These are phyloP conservation scores for Theodoxus fluviatilis DNA, from an alignment of 2,888 invertebrate species.

Conservation along the genomic window DNA sequence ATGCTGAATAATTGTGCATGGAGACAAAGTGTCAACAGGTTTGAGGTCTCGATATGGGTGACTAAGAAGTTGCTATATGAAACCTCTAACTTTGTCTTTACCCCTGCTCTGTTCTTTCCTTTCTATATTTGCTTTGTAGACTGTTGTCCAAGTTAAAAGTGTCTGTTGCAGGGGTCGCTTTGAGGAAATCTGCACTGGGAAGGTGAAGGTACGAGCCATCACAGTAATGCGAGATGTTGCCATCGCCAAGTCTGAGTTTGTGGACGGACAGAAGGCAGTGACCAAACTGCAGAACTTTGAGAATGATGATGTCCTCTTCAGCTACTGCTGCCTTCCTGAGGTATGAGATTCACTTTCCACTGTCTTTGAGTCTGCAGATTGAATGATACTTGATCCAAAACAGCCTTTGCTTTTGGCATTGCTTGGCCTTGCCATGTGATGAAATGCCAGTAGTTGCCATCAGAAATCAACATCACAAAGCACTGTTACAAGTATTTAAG, in stretches of 20 bases:
- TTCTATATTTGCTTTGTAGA: too few species aligned
- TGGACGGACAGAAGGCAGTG: conserved; percentile 74
- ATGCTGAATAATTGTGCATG: too few species aligned
- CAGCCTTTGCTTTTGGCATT: too few species aligned
- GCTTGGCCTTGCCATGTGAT: too few species aligned
- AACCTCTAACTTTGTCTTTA: not conserved
- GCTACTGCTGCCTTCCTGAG: conserved; percentile 73
- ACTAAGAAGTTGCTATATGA: not conserved
- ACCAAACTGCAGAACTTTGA: conserved; percentile 82
- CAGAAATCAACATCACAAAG: too few species aligned
- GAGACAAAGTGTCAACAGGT: too few species aligned
- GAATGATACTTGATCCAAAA: too few species aligned
- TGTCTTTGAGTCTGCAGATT: conserved; percentile 19
- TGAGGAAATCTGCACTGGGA: conserved; percentile 75
- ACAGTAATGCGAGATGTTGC: conserved; percentile 77
- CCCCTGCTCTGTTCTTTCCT: conserved; percentile 9
- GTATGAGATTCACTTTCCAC: conserved; percentile 46
- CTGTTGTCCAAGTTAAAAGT: too few species aligned
- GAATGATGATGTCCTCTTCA: conserved; percentile 76
- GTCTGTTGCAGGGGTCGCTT: conserved; percentile 73
- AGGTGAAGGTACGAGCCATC: conserved; percentile 69
- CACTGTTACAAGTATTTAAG: too few species aligned
- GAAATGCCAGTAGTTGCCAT: too few species aligned
- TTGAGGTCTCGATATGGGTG: not conserved
- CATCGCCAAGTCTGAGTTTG: conserved; percentile 70